Evolutionary conservation across 1,140 invertebrate genomes (phyloP), one percentile per base, ranked within the genome.

Genomic region (Stratiolaelaps scimitus): DNA sequence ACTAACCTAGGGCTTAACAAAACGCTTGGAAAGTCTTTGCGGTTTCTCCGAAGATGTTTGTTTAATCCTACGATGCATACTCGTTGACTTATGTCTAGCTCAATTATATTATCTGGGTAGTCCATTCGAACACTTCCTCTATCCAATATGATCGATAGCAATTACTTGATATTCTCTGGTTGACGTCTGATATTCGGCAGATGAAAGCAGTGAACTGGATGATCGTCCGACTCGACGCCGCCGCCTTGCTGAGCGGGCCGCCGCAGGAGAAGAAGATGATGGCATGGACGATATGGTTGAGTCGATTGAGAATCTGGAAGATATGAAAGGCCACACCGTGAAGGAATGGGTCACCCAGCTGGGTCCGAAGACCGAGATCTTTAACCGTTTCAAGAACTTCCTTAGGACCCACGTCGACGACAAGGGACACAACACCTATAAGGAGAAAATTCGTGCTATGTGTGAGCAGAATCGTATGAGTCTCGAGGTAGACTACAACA

Each of bases 231-330:
- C 83, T 5, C 80, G 84, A 19, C 87, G 88, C 71, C 80, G 89
- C 20, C 79, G 86, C 30, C 78, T 83, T 44, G 89, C 88, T 46
- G 89, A 94, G 76, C 85, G 87, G 74, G 86, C 91, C 13, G 84
- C 86, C 20, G 83, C 85, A 64, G 90, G 88, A 34, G 84, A 84
- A 68, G 78, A 78, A 64, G 88, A 91, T 72, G 88, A 92, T 72
- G 79, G 81, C 45, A 15, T 66, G 65, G 46, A 53, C 7, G 29
- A 30, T 66, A 86, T 88, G 83, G 85, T 95, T 66, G 93, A 98
- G 78, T 93, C 90, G 44, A 94, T 98, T 71, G 94, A 98, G 74
- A 98, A 98, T 77, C 78, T 99, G 7, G 94, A 98, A 76, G 94
- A 98, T 72, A 80, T 80, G 73, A 71, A 77, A 44, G 78, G 79